Conservation (phyloP, 2,888 invertebrate species). For the Incurvaria masculella region DNA sequence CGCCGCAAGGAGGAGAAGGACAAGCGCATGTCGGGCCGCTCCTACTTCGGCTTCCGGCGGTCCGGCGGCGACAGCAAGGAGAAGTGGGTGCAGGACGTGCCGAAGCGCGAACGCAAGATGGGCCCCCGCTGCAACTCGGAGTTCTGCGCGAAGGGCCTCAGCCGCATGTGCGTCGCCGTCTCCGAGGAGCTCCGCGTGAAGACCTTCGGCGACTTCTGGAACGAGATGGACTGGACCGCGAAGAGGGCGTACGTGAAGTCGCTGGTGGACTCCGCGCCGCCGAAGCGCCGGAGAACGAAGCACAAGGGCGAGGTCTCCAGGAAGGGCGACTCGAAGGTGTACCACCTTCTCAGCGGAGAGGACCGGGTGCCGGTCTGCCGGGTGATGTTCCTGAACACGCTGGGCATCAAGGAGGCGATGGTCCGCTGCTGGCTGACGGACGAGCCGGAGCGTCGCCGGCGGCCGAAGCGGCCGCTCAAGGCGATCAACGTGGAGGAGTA, state of each 20-base stretch:
- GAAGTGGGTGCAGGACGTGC: conserved; percentile 33
- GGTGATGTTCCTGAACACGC: conserved; percentile 31
- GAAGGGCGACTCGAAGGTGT: conserved; percentile 30
- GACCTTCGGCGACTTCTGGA: conserved; percentile 33
- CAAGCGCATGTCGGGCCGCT: conserved; percentile 34
- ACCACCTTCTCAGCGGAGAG: conserved; percentile 22
- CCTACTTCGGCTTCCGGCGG: conserved; percentile 32
- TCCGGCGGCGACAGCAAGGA: conserved; percentile 18
- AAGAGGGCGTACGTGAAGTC: conserved; percentile 27
- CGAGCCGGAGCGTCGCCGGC: conserved; percentile 13
- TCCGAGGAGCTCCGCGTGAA: conserved; percentile 21
- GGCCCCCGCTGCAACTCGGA: conserved; percentile 27
- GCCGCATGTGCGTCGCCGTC: conserved; percentile 22
- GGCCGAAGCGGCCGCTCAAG: conserved; percentile 25
- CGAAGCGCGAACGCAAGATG: conserved; percentile 28
- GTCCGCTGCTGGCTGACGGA: conserved; percentile 28
- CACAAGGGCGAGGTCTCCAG: conserved; percentile 25
- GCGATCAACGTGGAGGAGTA: conserved; percentile 26
- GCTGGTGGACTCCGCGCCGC: conserved; percentile 26
- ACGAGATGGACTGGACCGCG: conserved; percentile 28
- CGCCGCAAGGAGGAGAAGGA: conserved; percentile 27
- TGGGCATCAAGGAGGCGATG: conserved; percentile 37
- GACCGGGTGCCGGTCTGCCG: conserved; percentile 27
- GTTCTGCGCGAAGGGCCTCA: conserved; percentile 22
- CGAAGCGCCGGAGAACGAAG: conserved; percentile 24